Evolutionary conservation across 2,113 vertebrate species (phyloP), one percentile per base, ranked within the genome.

Genomic region (Pristiophorus japonicus): DNA sequence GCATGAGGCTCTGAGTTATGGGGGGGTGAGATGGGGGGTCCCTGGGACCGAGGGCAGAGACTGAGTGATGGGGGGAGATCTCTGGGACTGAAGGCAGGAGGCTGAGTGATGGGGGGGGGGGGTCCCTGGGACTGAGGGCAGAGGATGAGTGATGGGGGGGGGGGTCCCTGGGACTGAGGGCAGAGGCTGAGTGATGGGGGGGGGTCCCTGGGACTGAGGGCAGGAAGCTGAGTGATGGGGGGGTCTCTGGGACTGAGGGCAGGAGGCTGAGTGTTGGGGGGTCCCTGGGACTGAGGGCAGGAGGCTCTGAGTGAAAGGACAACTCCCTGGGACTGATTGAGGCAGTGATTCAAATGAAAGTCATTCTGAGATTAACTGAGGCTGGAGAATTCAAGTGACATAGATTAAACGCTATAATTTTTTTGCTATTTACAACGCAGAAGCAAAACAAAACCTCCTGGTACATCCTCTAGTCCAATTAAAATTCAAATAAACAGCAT

Each of bases 401-500:
- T n/a, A 18, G 87, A n/a, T 62, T 38, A 91, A 91, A 91, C 14
- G 3, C 30, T 30, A n/a, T 91, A 91, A 91, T 62, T 59, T 91
- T 91, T 62, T 91, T 91, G 55, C 59, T 63, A n/a, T n/a, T 65
- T 65, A 63, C 18, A 92, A 38, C 2, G n/a, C 59, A n/a, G 88
- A 92, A 92, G 62, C 88, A 92, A 91, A 63, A 92, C 59, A 63
- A 65, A 65, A 59, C 65, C 59, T 92, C 55, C 88, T 92, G 63
- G 59, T 65, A 63, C 88, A 92, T 92, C 59, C 88, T 63, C 34
- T 38, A 10, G 88, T n/a, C 16, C 59, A 92, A 92, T 92, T 92
- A 92, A 62, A 92, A 92, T 92, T 62, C 59, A 92, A 92, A 92
- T 63, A 92, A 92, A 92, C 88, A 63, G n/a, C 88, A 92, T 92